Evolutionary conservation across 1,140 invertebrate genomes (phyloP), one percentile per base, ranked within the genome.

Genomic region (Drosophila sp.): DNA sequence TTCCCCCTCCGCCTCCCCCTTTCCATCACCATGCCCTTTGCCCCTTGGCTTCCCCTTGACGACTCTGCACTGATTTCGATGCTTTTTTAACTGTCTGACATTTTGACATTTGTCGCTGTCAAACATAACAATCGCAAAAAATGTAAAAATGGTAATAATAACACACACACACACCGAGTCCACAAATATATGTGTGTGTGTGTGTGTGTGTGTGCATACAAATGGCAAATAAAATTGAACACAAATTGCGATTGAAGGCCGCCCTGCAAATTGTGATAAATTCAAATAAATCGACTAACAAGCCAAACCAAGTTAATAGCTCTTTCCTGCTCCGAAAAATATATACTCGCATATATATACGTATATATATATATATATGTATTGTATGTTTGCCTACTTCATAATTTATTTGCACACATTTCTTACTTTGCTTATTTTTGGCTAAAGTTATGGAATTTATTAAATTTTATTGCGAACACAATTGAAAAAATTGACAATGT

Each of bases 41-140:
- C 34, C 9, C 57, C 9, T n/a, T 21, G 38, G 9, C 32, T 48
- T 16, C 29, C 21, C 36, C 34, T 21, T 64, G 50, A 29, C 21
- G 11, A 38, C 25, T 36, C 25, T 58, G 14, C 40, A 40, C 43
- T 41, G 43, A 66, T 58, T 66, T 58, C 64, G 43, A 48, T 58
- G 36, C 64, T 78, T 43, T 67, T 67, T 61, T 51, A 69, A 61
- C 66, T 76, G 80, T 71, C 69, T 83, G 80, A 72, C 80, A 83
- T 84, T 84, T 65, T 84, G 76, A 83, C 80, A 83, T 83, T 83
- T 80, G 72, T 83, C 76, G 76, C 80, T 83, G 80, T 83, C 80
- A 84, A 72, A 83, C 80, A 76, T 73, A 83, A 83, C 80, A 80
- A 83, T 83, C 81, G 80, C 76, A 61, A 67, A 59, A 59, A 61